Evolutionary conservation across 1,140 invertebrate genomes (phyloP), one percentile per base, ranked within the genome.

Genomic region (Drosophila fuyamai): DNA sequence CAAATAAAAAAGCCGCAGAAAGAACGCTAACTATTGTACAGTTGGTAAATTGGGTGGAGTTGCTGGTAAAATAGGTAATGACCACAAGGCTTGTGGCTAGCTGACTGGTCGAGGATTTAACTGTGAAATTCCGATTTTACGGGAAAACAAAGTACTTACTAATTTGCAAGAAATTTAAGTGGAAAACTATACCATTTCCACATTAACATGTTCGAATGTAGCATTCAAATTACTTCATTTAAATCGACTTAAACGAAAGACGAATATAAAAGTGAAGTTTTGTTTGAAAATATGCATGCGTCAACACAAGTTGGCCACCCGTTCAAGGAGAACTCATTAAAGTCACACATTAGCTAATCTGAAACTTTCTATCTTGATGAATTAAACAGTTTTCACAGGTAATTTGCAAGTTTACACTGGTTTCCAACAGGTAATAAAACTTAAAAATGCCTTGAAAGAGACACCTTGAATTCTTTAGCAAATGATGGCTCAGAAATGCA

Each of bases 1-100:
- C 72, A 58, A 79, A 60, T 48, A 79, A 75, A 81, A 57, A 71
- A 77, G 65, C 55, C 51, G 32, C 43, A 32, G 32, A 46, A 48
- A 54, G 48, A 79, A 76, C 55, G 55, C 40, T 57, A 46, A 14
- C 62, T 27, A 71, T 72, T 50, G 55, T 12, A 36, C 32, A 36
- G 50, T 36, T 36, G 32, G 44, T 40, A 54, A 40, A 23, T 36
- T 55, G 60, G 60, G 60, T 36, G 60, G 60, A 23, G 51, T 16
- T 6, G 32, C 14, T 48, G 32, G 35, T 36, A 36, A 68, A 68
- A 32, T 68, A 4, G 65, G 65, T 46, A 44, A 65, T 51, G 47
- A 29, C 60, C 46, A 36, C 38, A 38, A 44, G 36, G 6, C 13
- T 44, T 54, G 61, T 4, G 36, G 60, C 18, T 5, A 10, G 29